Conservation (phyloP, 2,797 vertebrate genomes). For the Zalophus californianus region DNA sequence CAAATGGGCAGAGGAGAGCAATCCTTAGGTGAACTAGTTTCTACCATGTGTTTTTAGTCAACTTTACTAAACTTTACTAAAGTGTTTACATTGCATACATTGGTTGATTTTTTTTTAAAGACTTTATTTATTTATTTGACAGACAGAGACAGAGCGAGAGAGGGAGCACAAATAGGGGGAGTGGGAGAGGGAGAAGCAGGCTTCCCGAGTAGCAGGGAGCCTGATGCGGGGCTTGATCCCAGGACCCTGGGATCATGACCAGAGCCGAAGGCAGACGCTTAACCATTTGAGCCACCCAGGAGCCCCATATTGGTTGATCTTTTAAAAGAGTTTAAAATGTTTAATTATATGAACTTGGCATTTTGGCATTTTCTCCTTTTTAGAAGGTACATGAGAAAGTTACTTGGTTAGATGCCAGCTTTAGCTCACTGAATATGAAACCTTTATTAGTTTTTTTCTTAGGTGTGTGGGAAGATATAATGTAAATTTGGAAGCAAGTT, state of each 20-base stretch:
- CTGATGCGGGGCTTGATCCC: too few species aligned
- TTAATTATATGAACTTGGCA: neutral
- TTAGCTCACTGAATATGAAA: slow-evolving; percentile 27
- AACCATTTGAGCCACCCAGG: too few species aligned
- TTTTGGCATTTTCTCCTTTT: slow-evolving; percentile 25
- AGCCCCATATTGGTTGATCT: neutral
- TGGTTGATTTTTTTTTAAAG: neutral
- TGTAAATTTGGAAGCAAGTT: slow-evolving; percentile 52
- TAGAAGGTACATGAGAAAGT: slow-evolving; percentile 41
- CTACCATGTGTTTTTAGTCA: neutral
- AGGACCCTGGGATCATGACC: too few species aligned
- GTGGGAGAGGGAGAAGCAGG: too few species aligned
- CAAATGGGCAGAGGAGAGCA: neutral
- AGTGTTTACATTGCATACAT: neutral
- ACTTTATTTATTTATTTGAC: too few species aligned
- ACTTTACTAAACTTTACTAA: slow-evolving; percentile 52
- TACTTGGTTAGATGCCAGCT: neutral
- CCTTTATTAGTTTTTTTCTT: slow-evolving; percentile 32
- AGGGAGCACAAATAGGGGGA: too few species aligned
- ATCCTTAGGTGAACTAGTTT: neutral
- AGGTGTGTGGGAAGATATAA: slow-evolving; percentile 52
- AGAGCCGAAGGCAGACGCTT: too few species aligned
- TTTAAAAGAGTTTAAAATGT: slow-evolving; percentile 17
- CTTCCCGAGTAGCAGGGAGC: too few species aligned
- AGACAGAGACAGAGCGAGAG: too few species aligned